Conservation (phyloP, 2,113 vertebrate genomes). For the Planiliza haematocheilus region DNA sequence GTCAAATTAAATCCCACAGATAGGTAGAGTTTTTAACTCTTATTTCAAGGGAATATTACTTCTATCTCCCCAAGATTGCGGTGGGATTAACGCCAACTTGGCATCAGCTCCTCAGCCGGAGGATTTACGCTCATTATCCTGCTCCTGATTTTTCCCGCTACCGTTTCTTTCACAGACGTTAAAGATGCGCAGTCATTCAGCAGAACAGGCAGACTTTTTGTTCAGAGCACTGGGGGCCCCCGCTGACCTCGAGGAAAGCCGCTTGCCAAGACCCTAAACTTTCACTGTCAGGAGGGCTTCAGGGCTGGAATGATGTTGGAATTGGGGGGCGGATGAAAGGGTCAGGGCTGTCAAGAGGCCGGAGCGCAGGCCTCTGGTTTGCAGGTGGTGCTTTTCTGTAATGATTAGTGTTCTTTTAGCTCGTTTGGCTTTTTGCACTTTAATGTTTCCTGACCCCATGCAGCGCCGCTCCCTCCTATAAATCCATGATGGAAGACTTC, state of each 20-base stretch:
- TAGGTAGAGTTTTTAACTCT: not conserved
- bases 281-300: slow-evolving; percentile 39
- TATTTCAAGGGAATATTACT: slow-evolving; percentile 21
- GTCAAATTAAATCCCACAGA: slow-evolving; percentile 24
- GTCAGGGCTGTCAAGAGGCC: slow-evolving; percentile 24
- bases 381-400: slow-evolving; percentile 43
- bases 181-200: slow-evolving; percentile 33
- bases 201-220: slow-evolving; percentile 53
- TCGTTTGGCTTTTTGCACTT: too few relatives aligned
- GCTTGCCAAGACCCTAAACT: slow-evolving; percentile 34
- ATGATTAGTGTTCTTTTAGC: slow-evolving; percentile 2
- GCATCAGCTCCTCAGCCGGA: not conserved
- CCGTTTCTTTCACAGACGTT: slow-evolving; percentile 32
- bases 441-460: not conserved
- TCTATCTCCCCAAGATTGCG: not conserved
- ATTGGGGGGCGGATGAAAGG: slow-evolving; percentile 51
- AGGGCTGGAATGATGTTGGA: slow-evolving; percentile 26
- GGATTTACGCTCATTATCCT: slow-evolving; percentile 25
- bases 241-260: slow-evolving; percentile 21
- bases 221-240: slow-evolving; percentile 39
- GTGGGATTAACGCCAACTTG: slow-evolving; percentile 8
- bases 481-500: not conserved
- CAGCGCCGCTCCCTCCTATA: not conserved
- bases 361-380: slow-evolving; percentile 1
- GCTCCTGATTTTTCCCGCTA: slow-evolving; percentile 17